phyloP scores from a whole-genome alignment of 37 sponge, comb jelly and placozoan species.

The Halichondria panicea region DNA sequence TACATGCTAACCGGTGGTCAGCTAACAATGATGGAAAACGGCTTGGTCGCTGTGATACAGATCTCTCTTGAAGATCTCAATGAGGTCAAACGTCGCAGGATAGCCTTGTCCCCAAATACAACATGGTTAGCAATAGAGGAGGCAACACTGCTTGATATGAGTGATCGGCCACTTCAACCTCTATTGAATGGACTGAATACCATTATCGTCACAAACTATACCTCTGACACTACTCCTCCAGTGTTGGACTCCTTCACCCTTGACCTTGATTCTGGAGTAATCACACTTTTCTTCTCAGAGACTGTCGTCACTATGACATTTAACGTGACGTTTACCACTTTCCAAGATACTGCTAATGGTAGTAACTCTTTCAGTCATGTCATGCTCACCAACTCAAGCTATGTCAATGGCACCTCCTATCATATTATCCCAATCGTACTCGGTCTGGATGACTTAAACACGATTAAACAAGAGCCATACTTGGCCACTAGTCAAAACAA shows the following conservation, averaged over 20 bases:
- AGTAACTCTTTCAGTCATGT: slow-evolving; percentile 64
- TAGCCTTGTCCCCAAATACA: slow-evolving; percentile 58
- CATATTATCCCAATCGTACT: slow-evolving; percentile 39
- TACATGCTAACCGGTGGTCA: slow-evolving; percentile 75
- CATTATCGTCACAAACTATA: slow-evolving; percentile 44
- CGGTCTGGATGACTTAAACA: slow-evolving; percentile 67
- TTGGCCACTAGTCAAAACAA: slow-evolving; percentile 54
- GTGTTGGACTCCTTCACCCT: slow-evolving; percentile 52
- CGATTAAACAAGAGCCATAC: slow-evolving; percentile 62
- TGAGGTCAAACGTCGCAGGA: slow-evolving; percentile 79
- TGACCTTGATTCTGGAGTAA: slow-evolving; percentile 46
- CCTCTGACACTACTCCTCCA: slow-evolving; percentile 74
- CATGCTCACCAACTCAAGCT: slow-evolving; percentile 56
- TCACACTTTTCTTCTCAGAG: slow-evolving; percentile 79
- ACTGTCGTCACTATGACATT: slow-evolving; percentile 66
- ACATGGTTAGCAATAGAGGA: slow-evolving; percentile 74
- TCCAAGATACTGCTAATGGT: slow-evolving; percentile 72
- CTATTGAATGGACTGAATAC: slow-evolving; percentile 55
- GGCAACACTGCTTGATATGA: slow-evolving; percentile 76
- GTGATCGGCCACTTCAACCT: slow-evolving; percentile 53
- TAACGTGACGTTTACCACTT: slow-evolving; percentile 65
- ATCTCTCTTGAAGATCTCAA: slow-evolving; percentile 79
- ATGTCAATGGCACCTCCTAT: slow-evolving; percentile 23
- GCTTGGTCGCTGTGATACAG: slow-evolving; percentile 42
- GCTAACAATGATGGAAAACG: slow-evolving; percentile 66